Conservation (phyloP, 2,113 vertebrate genomes). For the Carassius auratus region DNA sequence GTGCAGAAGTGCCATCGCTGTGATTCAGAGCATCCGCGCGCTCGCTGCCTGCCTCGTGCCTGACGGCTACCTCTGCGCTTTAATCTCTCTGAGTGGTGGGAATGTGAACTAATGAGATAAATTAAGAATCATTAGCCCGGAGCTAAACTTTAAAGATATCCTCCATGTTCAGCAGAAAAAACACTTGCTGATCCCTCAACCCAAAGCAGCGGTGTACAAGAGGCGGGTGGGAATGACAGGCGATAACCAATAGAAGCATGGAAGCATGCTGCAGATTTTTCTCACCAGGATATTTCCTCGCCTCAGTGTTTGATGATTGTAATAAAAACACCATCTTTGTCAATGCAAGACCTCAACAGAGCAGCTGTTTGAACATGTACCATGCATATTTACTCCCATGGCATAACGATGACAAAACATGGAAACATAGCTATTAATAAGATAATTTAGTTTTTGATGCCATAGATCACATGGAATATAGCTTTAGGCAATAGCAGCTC, state of each 20-base stretch:
- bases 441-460: slow-evolving; percentile 84
- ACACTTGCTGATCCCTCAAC: slow-evolving; percentile 22
- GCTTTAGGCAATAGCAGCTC: slow-evolving; percentile 90
- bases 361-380: background rate
- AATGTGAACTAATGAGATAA: slow-evolving; percentile 73
- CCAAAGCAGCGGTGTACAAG: slow-evolving; percentile 13
- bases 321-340: background rate
- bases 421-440: slow-evolving; percentile 84
- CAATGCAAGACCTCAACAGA: background rate
- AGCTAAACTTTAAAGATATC: slow-evolving; percentile 61
- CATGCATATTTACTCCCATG: background rate
- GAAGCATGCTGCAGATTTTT: background rate
- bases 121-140: slow-evolving; percentile 65
- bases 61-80: slow-evolving; percentile 51
- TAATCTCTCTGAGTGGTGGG: slow-evolving; percentile 67
- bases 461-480: slow-evolving; percentile 95
- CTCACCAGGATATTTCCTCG: background rate
- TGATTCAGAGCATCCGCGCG: slow-evolving; percentile 9
- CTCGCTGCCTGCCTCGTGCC: slow-evolving; percentile 40
- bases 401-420: slow-evolving; percentile 63
- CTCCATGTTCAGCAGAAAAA: slow-evolving; percentile 33
- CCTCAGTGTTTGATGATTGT: background rate
- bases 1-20: slow-evolving; percentile 29
- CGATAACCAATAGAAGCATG: background rate
- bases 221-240: background rate